Conservation (phyloP, 2,888 invertebrate species). For the Scotopteryx bipunctaria region DNA sequence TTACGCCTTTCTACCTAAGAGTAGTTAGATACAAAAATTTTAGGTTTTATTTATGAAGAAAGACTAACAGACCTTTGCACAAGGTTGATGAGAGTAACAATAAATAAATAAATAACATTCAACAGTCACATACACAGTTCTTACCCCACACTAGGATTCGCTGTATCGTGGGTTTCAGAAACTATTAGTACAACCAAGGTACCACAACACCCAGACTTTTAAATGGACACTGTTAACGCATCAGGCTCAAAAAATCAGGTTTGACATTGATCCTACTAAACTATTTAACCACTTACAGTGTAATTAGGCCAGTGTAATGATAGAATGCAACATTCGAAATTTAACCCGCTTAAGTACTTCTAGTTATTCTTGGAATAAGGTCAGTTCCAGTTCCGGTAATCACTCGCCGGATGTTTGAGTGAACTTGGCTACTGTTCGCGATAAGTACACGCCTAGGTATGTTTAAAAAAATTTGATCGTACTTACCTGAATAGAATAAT, state of each 20-base stretch:
- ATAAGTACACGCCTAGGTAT: not conserved
- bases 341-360: slow-evolving; percentile 7
- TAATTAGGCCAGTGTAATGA: slow-evolving; percentile 6
- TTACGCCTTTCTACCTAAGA: too few species aligned
- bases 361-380: slow-evolving; percentile 36
- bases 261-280: not conserved
- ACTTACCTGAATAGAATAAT: not conserved
- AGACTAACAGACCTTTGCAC: too few species aligned
- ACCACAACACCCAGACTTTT: too few species aligned
- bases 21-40: too few species aligned
- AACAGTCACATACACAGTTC: too few species aligned
- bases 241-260: not conserved
- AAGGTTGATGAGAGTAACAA: too few species aligned
- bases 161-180: too few species aligned
- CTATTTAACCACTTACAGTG: not conserved
- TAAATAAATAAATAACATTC: too few species aligned
- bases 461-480: not conserved
- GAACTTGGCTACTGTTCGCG: slow-evolving; percentile 42
- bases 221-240: too few species aligned
- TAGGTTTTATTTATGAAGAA: too few species aligned
- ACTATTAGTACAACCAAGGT: too few species aligned
- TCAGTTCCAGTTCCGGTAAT: slow-evolving; percentile 28
- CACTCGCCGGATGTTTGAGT: slow-evolving; percentile 40
- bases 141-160: too few species aligned
- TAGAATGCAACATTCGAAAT: slow-evolving; percentile 20